These are phyloP conservation scores for Tympanuchus pallidicinctus DNA, from an alignment of 2,113 vertebrate genomes.

Conservation along the genomic window DNA sequence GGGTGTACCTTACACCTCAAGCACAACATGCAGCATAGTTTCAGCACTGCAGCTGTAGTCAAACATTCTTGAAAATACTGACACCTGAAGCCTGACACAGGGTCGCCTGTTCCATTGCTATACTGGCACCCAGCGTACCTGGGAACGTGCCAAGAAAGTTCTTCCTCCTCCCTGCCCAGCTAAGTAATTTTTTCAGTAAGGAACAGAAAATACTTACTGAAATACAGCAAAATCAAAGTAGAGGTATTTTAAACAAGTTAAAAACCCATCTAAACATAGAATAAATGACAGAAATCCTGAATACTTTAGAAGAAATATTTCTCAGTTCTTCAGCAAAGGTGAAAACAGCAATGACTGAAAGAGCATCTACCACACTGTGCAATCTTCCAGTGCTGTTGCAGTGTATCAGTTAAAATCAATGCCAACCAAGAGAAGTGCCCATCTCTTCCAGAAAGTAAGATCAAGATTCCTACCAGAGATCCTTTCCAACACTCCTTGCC, in stretches of 20 bases:
- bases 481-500: conserved; percentile 1
- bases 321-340: neutral
- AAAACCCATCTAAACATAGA: neutral
- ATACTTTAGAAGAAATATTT: neutral
- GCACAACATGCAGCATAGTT: neutral
- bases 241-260: neutral
- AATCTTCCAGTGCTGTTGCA: neutral
- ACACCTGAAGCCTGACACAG: neutral
- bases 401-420: conserved; percentile 30
- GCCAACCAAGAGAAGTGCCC: neutral
- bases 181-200: neutral
- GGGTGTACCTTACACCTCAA: conserved; percentile 6
- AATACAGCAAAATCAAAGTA: neutral
- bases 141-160: neutral
- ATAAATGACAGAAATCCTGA: neutral
- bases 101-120: neutral
- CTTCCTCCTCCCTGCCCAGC: neutral
- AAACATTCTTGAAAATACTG: conserved; percentile 29
- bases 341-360: neutral
- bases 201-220: neutral
- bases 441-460: neutral
- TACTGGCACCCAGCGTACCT: neutral
- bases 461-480: neutral
- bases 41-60: neutral
- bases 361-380: neutral